These are phyloP conservation scores for Trichomycterus rosablanca DNA, from an alignment of 2,113 vertebrate genomes.

Conservation along the genomic window DNA sequence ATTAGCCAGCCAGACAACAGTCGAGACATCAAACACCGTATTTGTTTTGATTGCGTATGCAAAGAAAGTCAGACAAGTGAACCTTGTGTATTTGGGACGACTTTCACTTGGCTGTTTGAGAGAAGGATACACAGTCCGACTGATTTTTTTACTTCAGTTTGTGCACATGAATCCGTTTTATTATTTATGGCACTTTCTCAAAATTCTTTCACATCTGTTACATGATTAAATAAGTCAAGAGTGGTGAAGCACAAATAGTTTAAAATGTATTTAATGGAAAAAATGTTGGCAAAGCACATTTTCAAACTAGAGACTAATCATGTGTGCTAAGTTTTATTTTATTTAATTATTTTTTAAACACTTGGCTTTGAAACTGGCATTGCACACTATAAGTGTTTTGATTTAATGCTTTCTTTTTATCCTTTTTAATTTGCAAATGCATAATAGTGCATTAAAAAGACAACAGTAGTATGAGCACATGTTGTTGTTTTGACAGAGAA, in stretches of 20 bases:
- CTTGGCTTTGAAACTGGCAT: no score
- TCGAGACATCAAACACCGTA: slow-evolving; percentile 54
- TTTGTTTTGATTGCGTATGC: not conserved
- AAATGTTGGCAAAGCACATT: no score
- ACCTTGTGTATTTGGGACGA: not conserved
- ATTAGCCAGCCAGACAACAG: slow-evolving; percentile 50
- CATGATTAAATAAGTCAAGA: no score
- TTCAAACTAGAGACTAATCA: no score
- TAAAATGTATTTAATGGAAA: no score
- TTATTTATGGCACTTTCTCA: not conserved
- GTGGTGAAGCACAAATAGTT: not conserved
- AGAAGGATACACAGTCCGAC: slow-evolving; percentile 6
- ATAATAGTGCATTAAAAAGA: no score
- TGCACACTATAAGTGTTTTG: no score
- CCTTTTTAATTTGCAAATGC: no score
- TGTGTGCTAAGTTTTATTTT: no score
- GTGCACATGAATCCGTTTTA: not conserved
- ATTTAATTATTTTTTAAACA: no score
- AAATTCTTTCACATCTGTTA: no score
- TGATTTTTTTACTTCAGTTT: slow-evolving; percentile 2
- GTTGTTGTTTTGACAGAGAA: slow-evolving; percentile 60
- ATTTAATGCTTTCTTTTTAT: no score
- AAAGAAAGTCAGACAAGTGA: not conserved
- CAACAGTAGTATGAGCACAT: slow-evolving; percentile 11
- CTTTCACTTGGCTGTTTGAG: slow-evolving; percentile 1